phyloP scores from a whole-genome alignment of 2,797 vertebrate species.

The Falco naumanni region DNA sequence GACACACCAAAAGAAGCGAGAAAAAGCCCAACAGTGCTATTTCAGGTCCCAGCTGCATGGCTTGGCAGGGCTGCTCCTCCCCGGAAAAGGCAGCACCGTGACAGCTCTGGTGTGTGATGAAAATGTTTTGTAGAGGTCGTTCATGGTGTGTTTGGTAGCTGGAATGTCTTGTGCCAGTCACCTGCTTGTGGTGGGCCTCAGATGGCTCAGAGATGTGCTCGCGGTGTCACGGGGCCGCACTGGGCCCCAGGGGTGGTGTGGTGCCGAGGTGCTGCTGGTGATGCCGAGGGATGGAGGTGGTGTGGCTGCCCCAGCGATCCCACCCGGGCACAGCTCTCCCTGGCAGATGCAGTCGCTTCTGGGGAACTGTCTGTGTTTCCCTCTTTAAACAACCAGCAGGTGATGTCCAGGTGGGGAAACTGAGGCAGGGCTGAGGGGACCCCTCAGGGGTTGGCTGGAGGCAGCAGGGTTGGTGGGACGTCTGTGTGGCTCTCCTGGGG shows the following conservation, averaged over 20 bases:
- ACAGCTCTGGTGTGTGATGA: background rate
- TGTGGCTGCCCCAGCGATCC: background rate
- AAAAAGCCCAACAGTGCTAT: background rate
- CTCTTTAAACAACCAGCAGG: background rate
- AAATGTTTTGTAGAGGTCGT: background rate
- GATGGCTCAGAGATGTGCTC: background rate
- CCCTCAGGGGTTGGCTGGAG: background rate
- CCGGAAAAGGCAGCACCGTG: accelerated
- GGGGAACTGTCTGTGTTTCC: background rate
- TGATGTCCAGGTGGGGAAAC: background rate
- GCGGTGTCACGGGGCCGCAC: accelerated
- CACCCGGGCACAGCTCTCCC: background rate
- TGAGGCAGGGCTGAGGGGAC: background rate
- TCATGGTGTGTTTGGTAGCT: background rate
- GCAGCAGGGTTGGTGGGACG: background rate
- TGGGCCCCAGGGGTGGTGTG: accelerated
- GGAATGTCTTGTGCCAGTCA: background rate
- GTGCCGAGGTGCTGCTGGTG: background rate
- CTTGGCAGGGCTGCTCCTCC: background rate
- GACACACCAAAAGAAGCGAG: background rate
- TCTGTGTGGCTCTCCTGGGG: background rate
- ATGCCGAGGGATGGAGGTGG: background rate
- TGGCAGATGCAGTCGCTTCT: accelerated
- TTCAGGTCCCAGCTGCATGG: background rate
- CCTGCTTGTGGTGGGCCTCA: accelerated